Percentiles rank a stretch among this genome's conserved stretches.
These are phyloP conservation scores for Andrena bucephala DNA, from an alignment of 2,888 invertebrate genomes.

Conservation along the genomic window DNA sequence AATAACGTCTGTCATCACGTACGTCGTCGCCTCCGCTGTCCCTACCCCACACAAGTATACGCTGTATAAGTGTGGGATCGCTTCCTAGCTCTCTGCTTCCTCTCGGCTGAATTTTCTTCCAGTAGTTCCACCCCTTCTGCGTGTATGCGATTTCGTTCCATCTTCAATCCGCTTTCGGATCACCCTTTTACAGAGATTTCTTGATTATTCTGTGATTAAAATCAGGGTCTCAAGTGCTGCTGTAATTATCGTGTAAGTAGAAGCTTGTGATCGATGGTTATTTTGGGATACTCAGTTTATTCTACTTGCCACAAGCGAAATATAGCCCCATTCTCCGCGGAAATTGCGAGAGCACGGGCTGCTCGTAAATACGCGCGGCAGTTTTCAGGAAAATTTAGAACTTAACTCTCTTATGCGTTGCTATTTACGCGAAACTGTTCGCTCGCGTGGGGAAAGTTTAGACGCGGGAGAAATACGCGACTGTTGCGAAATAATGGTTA, in stretches of 20 bases:
- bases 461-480: not conserved
- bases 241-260: too few relatives aligned
- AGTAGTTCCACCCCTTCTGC: too few relatives aligned
- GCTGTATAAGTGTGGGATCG: too few relatives aligned
- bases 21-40: slow-evolving; percentile 48
- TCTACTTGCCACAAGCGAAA: too few relatives aligned
- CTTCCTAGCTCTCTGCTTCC: not conserved
- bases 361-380: slow-evolving; percentile 10
- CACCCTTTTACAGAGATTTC: too few relatives aligned
- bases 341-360: slow-evolving; percentile 15
- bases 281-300: too few relatives aligned
- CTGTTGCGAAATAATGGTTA: not conserved
- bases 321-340: slow-evolving; percentile 10
- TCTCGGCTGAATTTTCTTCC: too few relatives aligned
- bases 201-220: too few relatives aligned
- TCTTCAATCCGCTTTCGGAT: too few relatives aligned
- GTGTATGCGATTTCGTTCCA: too few relatives aligned
- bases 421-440: slow-evolving; percentile 5
- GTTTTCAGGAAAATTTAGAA: slow-evolving; percentile 12
- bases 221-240: too few relatives aligned
- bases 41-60: not conserved
- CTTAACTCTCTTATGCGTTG: not conserved
- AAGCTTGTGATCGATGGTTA: too few relatives aligned
- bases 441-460: not conserved
- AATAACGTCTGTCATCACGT: slow-evolving; percentile 90